A percentile compares a stretch with the other conserved stretches of the same genome.
These are phyloP conservation scores for Monodelphis domestica DNA, from an alignment of 2,797 vertebrate genomes.

Conservation along the genomic window DNA sequence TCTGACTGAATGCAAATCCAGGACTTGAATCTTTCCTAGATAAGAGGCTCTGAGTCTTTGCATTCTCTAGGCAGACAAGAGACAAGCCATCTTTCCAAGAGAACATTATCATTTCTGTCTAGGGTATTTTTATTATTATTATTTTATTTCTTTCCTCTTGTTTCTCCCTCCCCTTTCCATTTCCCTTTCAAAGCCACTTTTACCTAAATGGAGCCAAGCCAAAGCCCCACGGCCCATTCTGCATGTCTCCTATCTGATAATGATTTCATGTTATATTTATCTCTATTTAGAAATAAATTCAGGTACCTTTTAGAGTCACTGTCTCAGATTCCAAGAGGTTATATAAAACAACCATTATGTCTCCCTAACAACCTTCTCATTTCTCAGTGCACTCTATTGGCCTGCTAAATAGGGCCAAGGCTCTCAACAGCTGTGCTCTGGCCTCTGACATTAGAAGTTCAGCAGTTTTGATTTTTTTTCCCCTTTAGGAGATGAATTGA, in stretches of 20 bases:
- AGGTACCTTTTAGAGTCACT: conserved; percentile 21
- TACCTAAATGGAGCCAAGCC: conserved; percentile 20
- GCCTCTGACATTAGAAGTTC: fast-evolving
- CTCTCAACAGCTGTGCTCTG: neutral
- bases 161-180: neutral
- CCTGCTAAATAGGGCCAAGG: neutral
- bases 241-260: conserved; percentile 16
- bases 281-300: conserved; percentile 44
- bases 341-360: neutral
- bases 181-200: conserved; percentile 3
- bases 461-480: no score
- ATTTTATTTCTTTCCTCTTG: no score
- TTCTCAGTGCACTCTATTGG: fast-evolving
- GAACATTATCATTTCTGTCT: neutral
- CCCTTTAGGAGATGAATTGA: fast-evolving
- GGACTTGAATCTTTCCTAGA: neutral
- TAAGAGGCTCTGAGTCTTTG: neutral
- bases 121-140: neutral
- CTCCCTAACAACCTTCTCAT: neutral
- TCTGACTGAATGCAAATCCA: neutral
- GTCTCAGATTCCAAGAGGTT: neutral
- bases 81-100: neutral
- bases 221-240: neutral
- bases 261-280: conserved; percentile 47
- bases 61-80: neutral